Base-by-base conservation (phyloP, 2,797 vertebrate genomes). In the Sebastes miniatus region DNA sequence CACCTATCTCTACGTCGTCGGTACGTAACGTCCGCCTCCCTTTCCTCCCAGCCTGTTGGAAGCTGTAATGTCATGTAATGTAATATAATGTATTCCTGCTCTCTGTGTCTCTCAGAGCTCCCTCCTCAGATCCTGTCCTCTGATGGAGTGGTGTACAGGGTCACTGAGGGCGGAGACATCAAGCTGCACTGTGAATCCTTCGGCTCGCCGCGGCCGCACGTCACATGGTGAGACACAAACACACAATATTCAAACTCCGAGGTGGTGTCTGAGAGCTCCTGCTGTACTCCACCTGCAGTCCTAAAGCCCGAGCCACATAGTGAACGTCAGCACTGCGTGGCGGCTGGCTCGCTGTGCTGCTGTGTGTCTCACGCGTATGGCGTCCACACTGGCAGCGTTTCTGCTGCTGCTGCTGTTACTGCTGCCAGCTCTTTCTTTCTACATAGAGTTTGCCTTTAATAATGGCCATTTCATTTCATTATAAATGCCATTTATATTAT, bases 71-170 rank as follows among this genome's bases (percentile, higher is more conserved):
- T 39, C 31, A 31, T 31, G 31, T 34, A 2, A 43, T 43, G 39
- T 43, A 43, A 43, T 43, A 14, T 43, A 14, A 43, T 43, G 39
- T 43, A 7, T 16, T 43, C 39, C 39, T 43, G 39, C 13, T 43
- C 39, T 43, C 14, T 43, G 56, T 52, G 68, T 76, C 50, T 59
- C 1, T 77, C 93, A 99, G 98, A 96, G 82, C 94, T 99, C 3
- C 95, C 97, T 0, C 94, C 97, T 85, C 94, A 96, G 94, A 97
- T 99, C 88, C 90, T 98, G 85, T 97, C 97, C 0, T 73, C 90
- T 3, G 95, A 97, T 7, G 85, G 84, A 0, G 27, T 88, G 0
- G 80, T 86, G 1, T 98, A 97, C 88, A 68, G n/a, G 2, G 90
- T 92, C 11, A 95, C 91, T 0, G 94, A 96, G 54, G 96, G 96